Conservation (phyloP, 2,113 vertebrate genomes). For the Regulus satrapa region DNA sequence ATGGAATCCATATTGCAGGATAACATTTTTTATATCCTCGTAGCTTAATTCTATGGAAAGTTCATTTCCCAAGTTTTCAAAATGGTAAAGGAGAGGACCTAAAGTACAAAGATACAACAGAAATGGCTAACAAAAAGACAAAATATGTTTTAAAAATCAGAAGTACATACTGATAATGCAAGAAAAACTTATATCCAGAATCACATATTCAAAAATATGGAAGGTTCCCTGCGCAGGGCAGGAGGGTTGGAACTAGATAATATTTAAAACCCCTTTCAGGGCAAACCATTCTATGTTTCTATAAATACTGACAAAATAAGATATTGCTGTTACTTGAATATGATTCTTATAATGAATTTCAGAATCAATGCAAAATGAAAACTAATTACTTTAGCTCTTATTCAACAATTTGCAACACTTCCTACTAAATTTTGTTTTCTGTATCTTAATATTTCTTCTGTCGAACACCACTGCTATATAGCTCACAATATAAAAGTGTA, state of each 20-base stretch:
- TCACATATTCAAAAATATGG: neutral
- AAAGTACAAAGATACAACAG: neutral
- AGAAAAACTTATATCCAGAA: neutral
- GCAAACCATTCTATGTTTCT: neutral
- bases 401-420: neutral
- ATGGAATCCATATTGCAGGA: slow-evolving; percentile 89
- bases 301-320: neutral
- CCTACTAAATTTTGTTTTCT: neutral
- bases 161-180: neutral
- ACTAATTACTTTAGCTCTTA: neutral
- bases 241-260: neutral
- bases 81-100: slow-evolving; percentile 97
- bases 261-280: neutral
- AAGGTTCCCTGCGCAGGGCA: neutral
- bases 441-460: neutral
- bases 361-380: neutral
- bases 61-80: slow-evolving; percentile 97
- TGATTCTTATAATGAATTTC: neutral
- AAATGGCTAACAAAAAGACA: neutral
- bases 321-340: neutral
- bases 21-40: slow-evolving; percentile 90
- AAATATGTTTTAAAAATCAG: neutral
- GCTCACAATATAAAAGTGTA: neutral
- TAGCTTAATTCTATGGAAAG: slow-evolving; percentile 97
- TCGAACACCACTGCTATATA: neutral